Evolutionary conservation across 2,888 invertebrate genomes (phyloP).

Genomic region (Baccha elongata): DNA sequence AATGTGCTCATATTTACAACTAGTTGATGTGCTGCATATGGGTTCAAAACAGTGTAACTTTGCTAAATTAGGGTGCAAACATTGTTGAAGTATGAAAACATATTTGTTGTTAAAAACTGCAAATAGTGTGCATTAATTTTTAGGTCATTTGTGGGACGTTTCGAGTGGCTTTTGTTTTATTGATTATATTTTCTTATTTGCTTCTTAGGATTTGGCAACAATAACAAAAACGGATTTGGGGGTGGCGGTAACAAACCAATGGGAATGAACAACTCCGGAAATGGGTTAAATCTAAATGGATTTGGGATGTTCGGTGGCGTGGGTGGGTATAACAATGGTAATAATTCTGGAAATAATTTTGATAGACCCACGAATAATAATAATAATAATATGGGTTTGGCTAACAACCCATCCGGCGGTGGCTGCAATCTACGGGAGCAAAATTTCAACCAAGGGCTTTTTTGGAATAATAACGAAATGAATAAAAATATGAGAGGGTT

Average conservation of each 20-base stretch:
- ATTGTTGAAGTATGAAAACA: no score
- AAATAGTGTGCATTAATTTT: no score
- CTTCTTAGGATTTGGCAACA: slow-evolving; percentile 68
- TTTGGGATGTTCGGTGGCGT: slow-evolving; percentile 79
- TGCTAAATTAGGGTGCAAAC: no score
- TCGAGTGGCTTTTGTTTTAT: slow-evolving; percentile 10
- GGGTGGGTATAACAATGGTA: slow-evolving; percentile 78
- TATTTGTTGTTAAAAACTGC: no score
- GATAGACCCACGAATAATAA: slow-evolving; percentile 41
- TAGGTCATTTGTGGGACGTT: background rate
- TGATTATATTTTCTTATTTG: slow-evolving; percentile 43
- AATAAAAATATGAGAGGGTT: slow-evolving; percentile 49
- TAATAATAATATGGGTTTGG: slow-evolving; percentile 31
- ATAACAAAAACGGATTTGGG: slow-evolving; percentile 62
- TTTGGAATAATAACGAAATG: slow-evolving; percentile 63
- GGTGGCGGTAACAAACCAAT: slow-evolving; percentile 73
- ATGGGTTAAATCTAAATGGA: slow-evolving; percentile 78
- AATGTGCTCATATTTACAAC: no score
- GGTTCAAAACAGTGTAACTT: no score
- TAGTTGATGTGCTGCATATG: no score
- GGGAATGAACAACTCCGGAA: slow-evolving; percentile 76
- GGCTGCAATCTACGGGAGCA: slow-evolving; percentile 40
- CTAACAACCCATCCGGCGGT: slow-evolving; percentile 22
- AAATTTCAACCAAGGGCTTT: slow-evolving; percentile 45
- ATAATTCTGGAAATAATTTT: slow-evolving; percentile 75